A percentile compares a stretch with the other conserved stretches of the same genome.
Evolutionary conservation across 2,888 invertebrate genomes (phyloP).

Genomic region (Lepidochrysops patricia): DNA sequence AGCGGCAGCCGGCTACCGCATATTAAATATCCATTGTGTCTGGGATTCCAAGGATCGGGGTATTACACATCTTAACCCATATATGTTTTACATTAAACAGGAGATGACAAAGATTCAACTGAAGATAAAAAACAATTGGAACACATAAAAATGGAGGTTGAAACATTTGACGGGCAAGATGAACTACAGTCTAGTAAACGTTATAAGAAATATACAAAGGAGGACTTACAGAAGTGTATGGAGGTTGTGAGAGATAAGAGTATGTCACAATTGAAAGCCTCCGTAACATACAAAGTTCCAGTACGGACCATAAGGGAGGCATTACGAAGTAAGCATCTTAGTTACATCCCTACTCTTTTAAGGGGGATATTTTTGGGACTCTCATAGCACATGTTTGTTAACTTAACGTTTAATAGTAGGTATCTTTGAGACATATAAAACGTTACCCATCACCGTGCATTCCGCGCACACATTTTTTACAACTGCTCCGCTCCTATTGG

Average conservation of each 20-base stretch:
- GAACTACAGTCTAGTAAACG: neutral
- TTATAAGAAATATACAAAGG: constrained; percentile 31
- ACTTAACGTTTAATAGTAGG: no score
- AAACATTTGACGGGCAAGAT: neutral
- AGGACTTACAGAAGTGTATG: constrained; percentile 30
- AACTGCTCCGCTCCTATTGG: no score
- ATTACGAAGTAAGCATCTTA: constrained; percentile 18
- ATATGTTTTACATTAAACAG: neutral
- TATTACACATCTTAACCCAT: no score
- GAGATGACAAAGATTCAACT: neutral
- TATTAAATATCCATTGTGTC: no score
- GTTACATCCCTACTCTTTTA: neutral
- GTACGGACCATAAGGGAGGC: constrained; percentile 29
- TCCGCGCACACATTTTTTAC: no score
- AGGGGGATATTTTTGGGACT: neutral
- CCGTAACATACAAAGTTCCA: constrained; percentile 33
- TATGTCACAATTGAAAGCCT: constrained; percentile 29
- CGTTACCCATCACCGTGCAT: no score
- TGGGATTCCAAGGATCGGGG: no score
- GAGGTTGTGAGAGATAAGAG: constrained; percentile 27
- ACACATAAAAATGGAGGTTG: constrained; percentile 13
- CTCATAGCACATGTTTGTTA: neutral
- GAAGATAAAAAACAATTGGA: neutral
- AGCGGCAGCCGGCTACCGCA: no score
- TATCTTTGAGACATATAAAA: no score